These are phyloP conservation scores for Lottia gigantea DNA, from an alignment of 2,888 invertebrate species.

Conservation along the genomic window DNA sequence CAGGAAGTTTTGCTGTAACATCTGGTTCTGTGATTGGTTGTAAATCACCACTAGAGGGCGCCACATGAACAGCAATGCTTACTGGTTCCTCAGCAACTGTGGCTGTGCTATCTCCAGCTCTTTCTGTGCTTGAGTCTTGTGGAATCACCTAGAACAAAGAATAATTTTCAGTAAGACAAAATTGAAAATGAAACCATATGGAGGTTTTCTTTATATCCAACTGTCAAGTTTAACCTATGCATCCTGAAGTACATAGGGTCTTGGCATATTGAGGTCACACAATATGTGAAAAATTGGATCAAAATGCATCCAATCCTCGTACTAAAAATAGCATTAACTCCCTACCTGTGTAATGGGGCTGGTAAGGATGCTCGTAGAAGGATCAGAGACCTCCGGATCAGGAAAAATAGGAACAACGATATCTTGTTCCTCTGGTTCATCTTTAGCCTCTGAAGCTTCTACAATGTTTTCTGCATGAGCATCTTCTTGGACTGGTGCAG, in stretches of 20 bases:
- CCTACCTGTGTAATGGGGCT: not conserved
- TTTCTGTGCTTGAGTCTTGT: too few species aligned
- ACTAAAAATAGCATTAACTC: not conserved
- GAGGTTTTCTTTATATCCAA: too few species aligned
- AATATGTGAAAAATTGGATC: too few species aligned
- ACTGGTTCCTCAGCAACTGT: not conserved
- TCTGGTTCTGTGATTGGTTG: not conserved
- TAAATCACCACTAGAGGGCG: not conserved
- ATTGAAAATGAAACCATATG: too few species aligned
- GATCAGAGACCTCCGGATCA: not conserved
- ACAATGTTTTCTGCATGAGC: not conserved
- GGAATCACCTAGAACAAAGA: too few species aligned
- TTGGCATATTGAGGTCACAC: too few species aligned
- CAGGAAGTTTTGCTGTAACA: too few species aligned
- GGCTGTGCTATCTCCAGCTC: not conserved
- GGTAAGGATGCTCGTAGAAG: not conserved
- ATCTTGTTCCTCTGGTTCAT: not conserved
- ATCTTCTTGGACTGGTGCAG: not conserved
- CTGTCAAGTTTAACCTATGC: too few species aligned
- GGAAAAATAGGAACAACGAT: not conserved
- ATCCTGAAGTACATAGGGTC: too few species aligned
- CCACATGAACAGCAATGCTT: not conserved
- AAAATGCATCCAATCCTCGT: too few species aligned
- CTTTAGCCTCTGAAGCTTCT: conserved; percentile 2
- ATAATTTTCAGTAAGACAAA: too few species aligned